Conservation (phyloP, 1,140 invertebrate species). For the Heliconius melpomene region DNA sequence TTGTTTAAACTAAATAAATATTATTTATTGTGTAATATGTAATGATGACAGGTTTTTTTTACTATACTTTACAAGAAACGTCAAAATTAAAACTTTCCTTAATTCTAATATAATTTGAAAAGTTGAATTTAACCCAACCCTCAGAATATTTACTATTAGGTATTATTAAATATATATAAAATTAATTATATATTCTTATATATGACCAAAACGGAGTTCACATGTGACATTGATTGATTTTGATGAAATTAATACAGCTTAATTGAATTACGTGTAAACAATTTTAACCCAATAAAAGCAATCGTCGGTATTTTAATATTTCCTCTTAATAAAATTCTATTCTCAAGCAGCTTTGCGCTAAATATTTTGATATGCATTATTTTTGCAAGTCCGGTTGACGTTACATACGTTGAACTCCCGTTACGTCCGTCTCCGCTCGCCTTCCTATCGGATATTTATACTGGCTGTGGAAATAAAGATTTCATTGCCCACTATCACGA, state of each 20-base stretch:
- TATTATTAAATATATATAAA: background rate
- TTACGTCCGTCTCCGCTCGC: conserved; percentile 47
- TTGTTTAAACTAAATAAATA: too few relatives aligned
- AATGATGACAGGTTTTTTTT: too few relatives aligned
- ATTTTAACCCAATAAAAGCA: background rate
- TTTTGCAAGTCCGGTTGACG: conserved; percentile 25
- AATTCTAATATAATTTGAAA: too few relatives aligned
- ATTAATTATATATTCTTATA: background rate
- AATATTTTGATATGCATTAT: conserved; percentile 15
- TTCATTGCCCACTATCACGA: conserved; percentile 5
- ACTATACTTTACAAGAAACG: too few relatives aligned
- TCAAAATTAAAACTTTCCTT: too few relatives aligned
- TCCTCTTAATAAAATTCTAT: conserved; percentile 1
- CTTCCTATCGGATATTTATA: conserved; percentile 53
- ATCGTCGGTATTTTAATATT: background rate
- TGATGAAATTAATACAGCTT: background rate
- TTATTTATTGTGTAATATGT: background rate
- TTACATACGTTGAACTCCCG: conserved; percentile 39
- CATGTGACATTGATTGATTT: conserved; percentile 7
- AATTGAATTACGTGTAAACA: conserved; percentile 13
- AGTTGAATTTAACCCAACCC: too few relatives aligned
- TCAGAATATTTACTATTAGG: too few relatives aligned
- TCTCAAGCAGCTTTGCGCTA: background rate
- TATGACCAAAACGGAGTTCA: background rate
- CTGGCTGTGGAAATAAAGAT: conserved; percentile 23